Evolutionary conservation across 2,888 invertebrate genomes (phyloP), one percentile per base, ranked within the genome.

Genomic region (Drosophila acutilabella): DNA sequence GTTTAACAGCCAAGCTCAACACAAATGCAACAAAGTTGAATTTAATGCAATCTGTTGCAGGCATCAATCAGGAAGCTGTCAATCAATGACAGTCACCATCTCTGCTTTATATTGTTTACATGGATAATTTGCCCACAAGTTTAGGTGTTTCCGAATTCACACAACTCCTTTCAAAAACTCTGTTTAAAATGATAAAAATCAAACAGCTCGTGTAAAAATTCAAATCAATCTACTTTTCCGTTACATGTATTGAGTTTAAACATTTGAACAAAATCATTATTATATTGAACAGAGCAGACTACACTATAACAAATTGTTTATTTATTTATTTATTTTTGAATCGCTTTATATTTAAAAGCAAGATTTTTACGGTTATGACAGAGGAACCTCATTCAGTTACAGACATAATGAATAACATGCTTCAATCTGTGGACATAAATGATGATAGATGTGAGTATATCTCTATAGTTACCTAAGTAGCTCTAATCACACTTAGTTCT

Each of bases 41-140:
- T 54, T 60, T 54, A 50, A 59, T 58, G 56, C 42, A 45, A 66
- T 75, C 41, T 68, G 69, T 64, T 60, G 69, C 74, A 64, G 52
- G 60, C 61, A 73, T 71, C 60, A 66, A 85, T 79, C 72, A 74
- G 59, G 26, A 62, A 41, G 53, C 54, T 71, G 72, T 60, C 84
- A 75, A 80, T 83, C 81, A 71, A 42, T 57, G 42, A 13, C 64
- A 70, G 48, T 13, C 42, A 42, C 44, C 42, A 26, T 51, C 6
- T 45, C 14, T 36, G 42, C 33, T 16, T 50, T 41, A 57, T 50
- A 45, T 30, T 8, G 30, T 2, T 30, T 1, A 30, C 26, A 44
- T 13, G 18, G 18, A 54, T 20, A 58, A 14, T 38, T 45, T n/a
- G 44, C 14, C n/a, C 7, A 23, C 8, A 38, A 51, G 20, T 50